These are phyloP conservation scores for Euspilapteryx auroguttella DNA, from an alignment of 2,888 invertebrate species.

Conservation along the genomic window DNA sequence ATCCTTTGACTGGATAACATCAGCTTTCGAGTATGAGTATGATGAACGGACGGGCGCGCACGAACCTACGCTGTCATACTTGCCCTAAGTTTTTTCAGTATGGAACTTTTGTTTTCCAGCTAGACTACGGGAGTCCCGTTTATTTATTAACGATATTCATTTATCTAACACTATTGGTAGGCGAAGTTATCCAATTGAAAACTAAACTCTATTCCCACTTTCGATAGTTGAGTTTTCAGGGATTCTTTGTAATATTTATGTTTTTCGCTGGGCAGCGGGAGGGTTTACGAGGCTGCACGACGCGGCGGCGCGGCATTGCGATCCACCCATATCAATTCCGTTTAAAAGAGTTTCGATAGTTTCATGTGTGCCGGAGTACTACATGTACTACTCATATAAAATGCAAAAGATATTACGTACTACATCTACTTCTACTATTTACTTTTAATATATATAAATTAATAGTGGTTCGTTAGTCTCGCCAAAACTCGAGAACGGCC, in stretches of 20 bases:
- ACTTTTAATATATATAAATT: too few relatives aligned
- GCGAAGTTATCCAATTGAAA: slow-evolving; percentile 9
- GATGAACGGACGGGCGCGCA: slow-evolving; percentile 52
- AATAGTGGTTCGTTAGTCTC: too few relatives aligned
- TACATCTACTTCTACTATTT: too few relatives aligned
- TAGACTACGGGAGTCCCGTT: slow-evolving; percentile 44
- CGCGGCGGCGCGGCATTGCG: slow-evolving; percentile 44
- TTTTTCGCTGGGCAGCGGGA: slow-evolving; percentile 14
- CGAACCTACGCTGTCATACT: slow-evolving; percentile 49
- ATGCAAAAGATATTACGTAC: too few relatives aligned
- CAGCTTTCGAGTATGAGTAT: slow-evolving; percentile 45
- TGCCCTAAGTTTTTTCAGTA: slow-evolving; percentile 48
- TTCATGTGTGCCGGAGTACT: slow-evolving; percentile 50
- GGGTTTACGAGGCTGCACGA: slow-evolving; percentile 53
- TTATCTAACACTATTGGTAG: slow-evolving; percentile 29
- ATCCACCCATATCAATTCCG: slow-evolving; percentile 60
- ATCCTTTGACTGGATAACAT: slow-evolving; percentile 36
- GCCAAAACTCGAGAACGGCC: too few relatives aligned
- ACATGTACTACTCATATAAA: too few relatives aligned
- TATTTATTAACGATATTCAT: slow-evolving; percentile 60
- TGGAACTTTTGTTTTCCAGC: slow-evolving; percentile 32
- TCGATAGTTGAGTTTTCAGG: too few relatives aligned
- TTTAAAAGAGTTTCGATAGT: slow-evolving; percentile 55
- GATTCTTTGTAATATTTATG: too few relatives aligned
- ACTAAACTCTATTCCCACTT: too few relatives aligned